phyloP scores from a whole-genome alignment of 2,797 vertebrate genomes.

The Enteromius argenteus region DNA sequence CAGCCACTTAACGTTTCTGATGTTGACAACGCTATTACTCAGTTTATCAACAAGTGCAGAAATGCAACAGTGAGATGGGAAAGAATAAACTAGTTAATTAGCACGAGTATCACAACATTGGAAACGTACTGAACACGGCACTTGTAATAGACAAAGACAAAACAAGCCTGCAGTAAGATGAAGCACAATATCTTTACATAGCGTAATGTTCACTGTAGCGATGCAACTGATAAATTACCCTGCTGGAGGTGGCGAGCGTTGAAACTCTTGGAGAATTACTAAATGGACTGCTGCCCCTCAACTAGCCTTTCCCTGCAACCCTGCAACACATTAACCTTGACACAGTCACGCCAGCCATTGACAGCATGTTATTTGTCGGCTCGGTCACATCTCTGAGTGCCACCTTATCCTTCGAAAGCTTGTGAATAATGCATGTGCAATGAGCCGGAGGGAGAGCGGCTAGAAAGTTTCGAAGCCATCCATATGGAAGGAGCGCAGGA shows the following conservation, averaged over 20 bases:
- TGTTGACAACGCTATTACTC: slow-evolving; percentile 70
- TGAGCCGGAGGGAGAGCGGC: slow-evolving; percentile 13
- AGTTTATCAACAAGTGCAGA: slow-evolving; percentile 59
- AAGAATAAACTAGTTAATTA: slow-evolving; percentile 48
- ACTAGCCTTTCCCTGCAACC: slow-evolving; percentile 66
- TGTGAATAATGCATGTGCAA: slow-evolving; percentile 77
- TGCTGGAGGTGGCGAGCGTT: too few species aligned
- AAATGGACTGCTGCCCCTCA: slow-evolving; percentile 20
- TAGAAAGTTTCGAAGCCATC: slow-evolving; percentile 64
- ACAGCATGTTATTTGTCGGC: slow-evolving; percentile 76
- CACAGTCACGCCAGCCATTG: slow-evolving; percentile 64
- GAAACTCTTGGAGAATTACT: slow-evolving; percentile 28
- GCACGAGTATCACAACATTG: slow-evolving; percentile 53
- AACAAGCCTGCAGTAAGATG: background rate
- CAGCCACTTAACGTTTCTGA: slow-evolving; percentile 71
- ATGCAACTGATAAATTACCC: slow-evolving; percentile 21
- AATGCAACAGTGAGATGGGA: slow-evolving; percentile 54
- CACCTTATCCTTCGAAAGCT: slow-evolving; percentile 56
- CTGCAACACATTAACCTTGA: slow-evolving; percentile 77
- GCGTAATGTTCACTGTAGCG: slow-evolving; percentile 4
- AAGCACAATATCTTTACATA: background rate
- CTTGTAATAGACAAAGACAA: background rate
- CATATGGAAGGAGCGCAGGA: slow-evolving; percentile 64
- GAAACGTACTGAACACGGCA: background rate
- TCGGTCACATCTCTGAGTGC: slow-evolving; percentile 74